phyloP scores from a whole-genome alignment of 1,140 invertebrate genomes.

The Rhopalosiphum maidis region DNA sequence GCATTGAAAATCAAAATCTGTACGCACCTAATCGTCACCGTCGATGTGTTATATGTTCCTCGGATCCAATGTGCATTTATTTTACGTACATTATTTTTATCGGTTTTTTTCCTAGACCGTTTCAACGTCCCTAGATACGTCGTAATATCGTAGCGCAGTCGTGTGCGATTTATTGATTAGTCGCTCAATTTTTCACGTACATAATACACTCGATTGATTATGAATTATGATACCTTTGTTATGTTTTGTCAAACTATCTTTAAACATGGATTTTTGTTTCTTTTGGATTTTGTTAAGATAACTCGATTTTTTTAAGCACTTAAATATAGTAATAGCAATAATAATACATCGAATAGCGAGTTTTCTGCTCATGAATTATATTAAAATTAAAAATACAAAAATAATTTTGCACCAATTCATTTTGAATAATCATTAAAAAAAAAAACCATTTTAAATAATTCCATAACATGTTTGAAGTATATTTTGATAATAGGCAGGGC shows the following conservation, averaged over 20 bases:
- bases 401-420: no score
- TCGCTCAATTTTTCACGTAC: no score
- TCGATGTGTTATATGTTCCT: not conserved
- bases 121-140: no score
- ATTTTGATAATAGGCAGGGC: no score
- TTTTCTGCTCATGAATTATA: not conserved
- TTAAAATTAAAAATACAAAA: not conserved
- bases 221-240: no score
- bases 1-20: not conserved
- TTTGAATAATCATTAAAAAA: no score
- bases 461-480: no score
- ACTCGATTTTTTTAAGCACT: not conserved
- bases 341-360: not conserved
- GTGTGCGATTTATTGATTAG: no score
- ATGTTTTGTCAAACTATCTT: not conserved
- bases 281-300: not conserved
- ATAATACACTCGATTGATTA: no score
- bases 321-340: not conserved
- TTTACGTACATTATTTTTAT: not conserved
- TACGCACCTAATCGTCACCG: not conserved
- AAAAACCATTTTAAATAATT: no score
- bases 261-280: not conserved
- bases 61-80: not conserved
- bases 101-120: not conserved
- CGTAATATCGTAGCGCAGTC: no score